Base-by-base conservation (phyloP, 2,797 vertebrate species). In the Hafferia zeledoni region DNA sequence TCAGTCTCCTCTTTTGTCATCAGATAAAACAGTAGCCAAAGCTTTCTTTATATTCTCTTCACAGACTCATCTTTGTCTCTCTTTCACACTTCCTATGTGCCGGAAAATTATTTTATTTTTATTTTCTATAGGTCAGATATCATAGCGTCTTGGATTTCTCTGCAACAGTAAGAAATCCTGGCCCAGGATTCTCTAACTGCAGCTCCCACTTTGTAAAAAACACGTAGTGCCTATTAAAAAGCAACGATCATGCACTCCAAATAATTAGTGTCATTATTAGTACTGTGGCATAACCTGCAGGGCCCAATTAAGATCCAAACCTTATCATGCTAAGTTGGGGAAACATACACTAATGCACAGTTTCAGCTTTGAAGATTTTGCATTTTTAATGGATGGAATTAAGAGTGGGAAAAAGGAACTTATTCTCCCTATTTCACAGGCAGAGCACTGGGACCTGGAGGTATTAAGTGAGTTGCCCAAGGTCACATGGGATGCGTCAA, bases 221-320 rank as follows among this genome's bases (percentile, higher is more conserved):
- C 35, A 65, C 5, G 24, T 79, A 64, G 44, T 60, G 41, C 53
- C 72, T 93, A 53, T 92, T 93, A 92, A 84, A 89, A 93, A 92
- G 18, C 80, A 84, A 72, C 70, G 59, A 94, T 90, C 78, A 41
- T 1, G 9, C 83, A 85, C 64, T 77, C 56, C 71, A 95, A 94
- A 95, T 90, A 89, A 95, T 95, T 94, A 92, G 41, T 94, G 83
- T 71, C 56, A 39, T 95, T 95, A 92, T 90, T 96, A 94, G 78
- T 57, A 85, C 53, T 87, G 71, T 93, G 60, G 92, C 20, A 3
- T 91, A 96, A 92, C 94, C 90, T 94, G 83, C 89, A 93, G 92
- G 75, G 75, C 64, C 83, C 92, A 95, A 83, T 94, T 95, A 94
- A 94, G 93, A 91, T 87, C 93, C 23, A 0, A 94, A 95, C 86